phyloP scores from a whole-genome alignment of 1,140 invertebrate species.

The Idris sp. region DNA sequence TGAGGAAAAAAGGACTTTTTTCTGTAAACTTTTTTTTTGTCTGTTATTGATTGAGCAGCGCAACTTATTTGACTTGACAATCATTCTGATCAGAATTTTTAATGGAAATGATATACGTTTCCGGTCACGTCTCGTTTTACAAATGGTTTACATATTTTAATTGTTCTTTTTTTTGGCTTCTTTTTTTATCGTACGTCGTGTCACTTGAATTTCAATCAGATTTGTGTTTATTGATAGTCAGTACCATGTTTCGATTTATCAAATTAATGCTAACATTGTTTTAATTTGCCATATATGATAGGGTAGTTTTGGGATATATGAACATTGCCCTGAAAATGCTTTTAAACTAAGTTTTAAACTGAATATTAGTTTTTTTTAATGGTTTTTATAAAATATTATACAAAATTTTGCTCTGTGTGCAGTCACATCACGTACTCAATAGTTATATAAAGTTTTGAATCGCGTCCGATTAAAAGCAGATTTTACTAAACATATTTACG shows the following conservation, averaged over 20 bases:
- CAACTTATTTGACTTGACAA: conserved; percentile 13
- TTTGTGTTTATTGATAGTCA: conserved; percentile 24
- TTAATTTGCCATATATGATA: background rate
- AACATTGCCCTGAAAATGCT: background rate
- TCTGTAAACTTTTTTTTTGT: conserved; percentile 27
- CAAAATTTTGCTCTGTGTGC: conserved; percentile 11
- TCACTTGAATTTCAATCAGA: conserved; percentile 34
- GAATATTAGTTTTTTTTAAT: conserved; percentile 22
- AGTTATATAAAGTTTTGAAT: conserved; percentile 27
- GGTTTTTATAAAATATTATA: conserved; percentile 29
- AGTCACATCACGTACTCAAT: conserved; percentile 26
- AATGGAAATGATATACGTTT: conserved; percentile 11
- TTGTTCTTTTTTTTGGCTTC: no score
- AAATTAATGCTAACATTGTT: background rate
- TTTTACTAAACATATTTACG: conserved; percentile 35
- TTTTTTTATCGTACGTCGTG: conserved; percentile 14
- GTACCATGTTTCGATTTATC: background rate
- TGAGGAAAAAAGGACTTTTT: no score
- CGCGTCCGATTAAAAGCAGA: conserved; percentile 17
- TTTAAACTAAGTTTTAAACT: conserved; percentile 30
- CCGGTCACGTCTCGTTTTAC: conserved; percentile 29
- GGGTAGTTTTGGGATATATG: background rate
- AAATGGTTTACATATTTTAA: conserved; percentile 37
- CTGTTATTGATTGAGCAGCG: conserved; percentile 25
- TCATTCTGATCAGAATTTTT: conserved; percentile 33